Conservation (phyloP, 2,797 vertebrate genomes). For the Melanotaenia parkinsoni region DNA sequence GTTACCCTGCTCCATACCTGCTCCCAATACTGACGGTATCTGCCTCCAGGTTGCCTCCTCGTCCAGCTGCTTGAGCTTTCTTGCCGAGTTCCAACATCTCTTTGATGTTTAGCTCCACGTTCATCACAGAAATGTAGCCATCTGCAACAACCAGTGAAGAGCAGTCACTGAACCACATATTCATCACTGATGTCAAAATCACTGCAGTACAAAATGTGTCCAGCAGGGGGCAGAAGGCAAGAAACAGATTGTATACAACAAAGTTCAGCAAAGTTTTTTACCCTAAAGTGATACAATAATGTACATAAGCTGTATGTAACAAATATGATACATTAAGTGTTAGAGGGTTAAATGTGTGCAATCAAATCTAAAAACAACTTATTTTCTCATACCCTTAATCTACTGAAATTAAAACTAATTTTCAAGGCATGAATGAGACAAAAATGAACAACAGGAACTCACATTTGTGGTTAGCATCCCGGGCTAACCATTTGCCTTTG, state of each 20-base stretch:
- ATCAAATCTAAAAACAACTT: too few relatives aligned
- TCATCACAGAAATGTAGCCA: constrained; percentile 79
- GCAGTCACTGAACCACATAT: background rate
- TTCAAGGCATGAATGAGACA: too few relatives aligned
- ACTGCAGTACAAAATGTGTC: too few relatives aligned
- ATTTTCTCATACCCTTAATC: too few relatives aligned
- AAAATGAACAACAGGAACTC: constrained; percentile 61
- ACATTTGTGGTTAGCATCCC: constrained; percentile 79
- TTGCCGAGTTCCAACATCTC: constrained; percentile 82
- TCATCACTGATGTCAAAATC: too few relatives aligned
- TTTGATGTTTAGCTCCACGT: constrained; percentile 80
- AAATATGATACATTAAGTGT: too few relatives aligned
- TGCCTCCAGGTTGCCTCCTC: constrained; percentile 65
- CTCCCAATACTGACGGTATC: constrained; percentile 81
- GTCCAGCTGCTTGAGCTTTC: constrained; percentile 78
- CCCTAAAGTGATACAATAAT: too few relatives aligned
- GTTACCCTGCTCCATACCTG: constrained; percentile 66
- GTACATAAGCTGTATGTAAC: too few relatives aligned
- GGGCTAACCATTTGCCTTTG: constrained; percentile 80
- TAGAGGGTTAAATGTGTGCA: too few relatives aligned
- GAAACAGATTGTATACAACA: too few relatives aligned
- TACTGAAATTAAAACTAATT: background rate
- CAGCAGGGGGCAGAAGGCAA: too few relatives aligned
- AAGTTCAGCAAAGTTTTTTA: too few relatives aligned
- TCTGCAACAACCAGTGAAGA: constrained; percentile 69